Evolutionary conservation across 2,888 invertebrate species (phyloP).

Genomic region (Agonopterix alstromeriana): DNA sequence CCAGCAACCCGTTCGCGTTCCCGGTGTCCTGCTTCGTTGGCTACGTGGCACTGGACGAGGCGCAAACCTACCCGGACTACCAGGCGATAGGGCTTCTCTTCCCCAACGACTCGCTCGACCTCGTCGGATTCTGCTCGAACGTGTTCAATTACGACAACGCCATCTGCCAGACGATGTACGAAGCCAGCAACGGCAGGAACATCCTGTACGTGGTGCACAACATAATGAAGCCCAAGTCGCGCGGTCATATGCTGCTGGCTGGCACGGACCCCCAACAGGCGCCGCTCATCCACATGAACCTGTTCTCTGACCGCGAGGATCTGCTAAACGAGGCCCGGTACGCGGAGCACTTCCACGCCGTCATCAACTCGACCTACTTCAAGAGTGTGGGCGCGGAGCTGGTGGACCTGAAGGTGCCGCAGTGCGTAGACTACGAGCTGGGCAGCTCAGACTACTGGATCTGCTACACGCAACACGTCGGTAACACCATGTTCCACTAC

Average conservation of each 20-base stretch:
- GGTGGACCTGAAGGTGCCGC: conserved; percentile 11
- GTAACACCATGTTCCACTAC: conserved; percentile 25
- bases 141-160: conserved; percentile 61
- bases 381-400: conserved; percentile 18
- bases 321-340: conserved; percentile 19
- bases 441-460: conserved; percentile 28
- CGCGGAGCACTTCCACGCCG: conserved; percentile 17
- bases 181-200: conserved; percentile 18
- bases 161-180: conserved; percentile 22
- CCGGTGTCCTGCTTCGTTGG: conserved; percentile 20
- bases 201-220: conserved; percentile 13
- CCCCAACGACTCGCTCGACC: conserved; percentile 7
- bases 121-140: conserved; percentile 42
- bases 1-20: conserved; percentile 16
- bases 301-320: conserved; percentile 22
- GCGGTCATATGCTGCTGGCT: conserved; percentile 22
- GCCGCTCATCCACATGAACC: conserved; percentile 23
- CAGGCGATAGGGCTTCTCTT: conserved; percentile 16
- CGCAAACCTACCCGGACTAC: conserved; percentile 21
- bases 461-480: conserved; percentile 24
- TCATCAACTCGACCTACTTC: conserved; percentile 27
- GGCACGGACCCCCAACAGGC: conserved; percentile 21
- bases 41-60: conserved; percentile 20
- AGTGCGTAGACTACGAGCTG: conserved; percentile 17
- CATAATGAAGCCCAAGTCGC: conserved; percentile 47